Evolutionary conservation across 2,888 invertebrate genomes (phyloP).

Genomic region (Odontothrips loti): DNA sequence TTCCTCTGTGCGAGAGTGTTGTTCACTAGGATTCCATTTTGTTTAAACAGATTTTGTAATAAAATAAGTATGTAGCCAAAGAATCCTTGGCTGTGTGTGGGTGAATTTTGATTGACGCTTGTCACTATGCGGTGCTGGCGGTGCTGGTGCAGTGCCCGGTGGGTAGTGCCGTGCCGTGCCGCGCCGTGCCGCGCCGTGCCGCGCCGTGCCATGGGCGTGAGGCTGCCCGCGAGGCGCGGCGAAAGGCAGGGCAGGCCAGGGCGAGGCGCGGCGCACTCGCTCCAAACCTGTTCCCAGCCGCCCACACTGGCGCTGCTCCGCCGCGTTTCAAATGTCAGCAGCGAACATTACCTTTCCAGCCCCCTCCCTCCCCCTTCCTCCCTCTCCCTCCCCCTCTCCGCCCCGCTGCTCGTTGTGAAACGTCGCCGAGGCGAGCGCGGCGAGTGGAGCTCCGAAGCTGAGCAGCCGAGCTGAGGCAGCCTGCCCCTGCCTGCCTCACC

Average conservation of each 20-base stretch:
- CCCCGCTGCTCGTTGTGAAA: neutral
- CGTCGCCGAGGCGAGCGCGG: neutral
- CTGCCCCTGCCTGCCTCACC: no score
- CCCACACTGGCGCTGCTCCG: neutral
- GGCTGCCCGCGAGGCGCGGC: neutral
- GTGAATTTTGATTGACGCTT: no score
- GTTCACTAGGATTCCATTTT: no score
- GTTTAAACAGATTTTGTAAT: no score
- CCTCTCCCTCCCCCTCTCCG: neutral
- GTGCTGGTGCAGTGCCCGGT: neutral
- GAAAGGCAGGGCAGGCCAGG: neutral
- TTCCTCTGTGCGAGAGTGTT: no score
- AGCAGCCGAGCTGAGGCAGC: no score
- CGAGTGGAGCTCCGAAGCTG: no score
- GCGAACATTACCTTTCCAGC: conserved; percentile 19
- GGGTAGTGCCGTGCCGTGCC: neutral
- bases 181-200: neutral
- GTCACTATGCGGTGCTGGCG: no score
- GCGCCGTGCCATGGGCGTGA: neutral
- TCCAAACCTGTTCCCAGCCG: conserved; percentile 5
- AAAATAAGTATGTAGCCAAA: no score
- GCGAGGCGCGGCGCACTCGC: neutral
- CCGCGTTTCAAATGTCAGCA: conserved; percentile 24
- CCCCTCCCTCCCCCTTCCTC: neutral
- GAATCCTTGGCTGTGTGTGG: no score